Conservation (phyloP, 2,797 vertebrate species). For the Clarias platycephalus region DNA sequence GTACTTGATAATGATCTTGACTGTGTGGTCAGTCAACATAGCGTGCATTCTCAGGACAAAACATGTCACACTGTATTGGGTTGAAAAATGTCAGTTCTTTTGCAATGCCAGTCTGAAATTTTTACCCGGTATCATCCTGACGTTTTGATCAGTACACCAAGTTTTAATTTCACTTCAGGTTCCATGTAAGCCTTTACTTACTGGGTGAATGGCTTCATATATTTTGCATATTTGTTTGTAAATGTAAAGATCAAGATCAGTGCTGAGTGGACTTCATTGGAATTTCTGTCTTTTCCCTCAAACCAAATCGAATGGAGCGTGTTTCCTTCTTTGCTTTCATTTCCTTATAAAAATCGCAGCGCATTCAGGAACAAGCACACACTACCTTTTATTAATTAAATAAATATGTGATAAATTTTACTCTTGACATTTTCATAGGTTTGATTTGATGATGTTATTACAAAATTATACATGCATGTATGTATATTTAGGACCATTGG, state of each 20-base stretch:
- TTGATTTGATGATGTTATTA: neutral
- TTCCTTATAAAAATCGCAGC: neutral
- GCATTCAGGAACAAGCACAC: neutral
- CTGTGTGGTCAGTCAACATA: neutral
- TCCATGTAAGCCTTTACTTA: neutral
- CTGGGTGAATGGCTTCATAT: neutral
- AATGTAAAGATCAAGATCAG: neutral
- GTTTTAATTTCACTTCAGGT: neutral
- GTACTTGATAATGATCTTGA: neutral
- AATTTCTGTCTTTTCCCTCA: neutral
- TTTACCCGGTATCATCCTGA: neutral
- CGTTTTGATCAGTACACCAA: neutral
- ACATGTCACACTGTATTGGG: no score
- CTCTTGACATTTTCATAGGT: neutral
- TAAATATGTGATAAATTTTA: neutral
- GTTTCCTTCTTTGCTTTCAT: neutral
- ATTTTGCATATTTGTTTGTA: neutral
- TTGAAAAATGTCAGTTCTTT: neutral
- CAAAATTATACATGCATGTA: neutral
- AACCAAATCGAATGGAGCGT: neutral
- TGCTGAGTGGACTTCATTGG: no score
- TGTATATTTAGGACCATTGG: no score
- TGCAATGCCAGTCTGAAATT: neutral
- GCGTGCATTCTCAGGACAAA: neutral
- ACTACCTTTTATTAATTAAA: neutral